Percentiles rank a stretch among this genome's conserved stretches.
Conservation (phyloP, 2,113 vertebrate genomes). For the Clarias magur region DNA sequence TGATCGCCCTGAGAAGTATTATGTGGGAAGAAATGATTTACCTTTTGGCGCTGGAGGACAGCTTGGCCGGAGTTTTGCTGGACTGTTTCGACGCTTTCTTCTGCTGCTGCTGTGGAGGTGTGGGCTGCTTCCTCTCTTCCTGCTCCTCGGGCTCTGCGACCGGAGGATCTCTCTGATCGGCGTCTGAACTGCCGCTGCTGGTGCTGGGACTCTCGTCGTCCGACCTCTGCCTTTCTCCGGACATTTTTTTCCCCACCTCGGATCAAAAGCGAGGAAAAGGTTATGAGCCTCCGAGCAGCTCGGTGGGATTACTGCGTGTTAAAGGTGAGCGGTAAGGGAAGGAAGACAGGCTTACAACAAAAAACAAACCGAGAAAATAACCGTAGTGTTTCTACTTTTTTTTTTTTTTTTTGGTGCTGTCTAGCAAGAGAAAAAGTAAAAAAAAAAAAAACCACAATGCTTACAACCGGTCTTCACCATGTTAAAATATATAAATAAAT, state of each 20-base stretch:
- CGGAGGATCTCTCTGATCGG: constrained; percentile 86
- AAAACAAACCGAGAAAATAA: no score
- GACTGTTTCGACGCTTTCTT: constrained; percentile 90
- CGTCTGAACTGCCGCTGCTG: constrained; percentile 91
- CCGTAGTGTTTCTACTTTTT: no score
- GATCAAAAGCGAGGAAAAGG: constrained; percentile 23
- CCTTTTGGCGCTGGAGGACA: constrained; percentile 92
- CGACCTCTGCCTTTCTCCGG: constrained; percentile 88
- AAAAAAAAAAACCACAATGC: neutral
- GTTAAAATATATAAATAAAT: neutral
- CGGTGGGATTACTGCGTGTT: neutral
- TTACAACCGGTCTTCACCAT: neutral
- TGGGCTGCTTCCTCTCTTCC: constrained; percentile 83
- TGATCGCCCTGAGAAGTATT: neutral
- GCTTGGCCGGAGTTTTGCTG: constrained; percentile 90
- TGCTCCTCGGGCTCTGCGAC: constrained; percentile 85
- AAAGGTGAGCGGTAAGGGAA: neutral
- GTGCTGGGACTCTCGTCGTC: constrained; percentile 91
- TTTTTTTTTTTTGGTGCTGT: no score
- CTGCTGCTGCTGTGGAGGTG: constrained; percentile 82
- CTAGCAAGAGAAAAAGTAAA: neutral
- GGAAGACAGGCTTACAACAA: no score
- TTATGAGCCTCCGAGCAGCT: neutral
- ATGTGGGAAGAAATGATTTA: constrained; percentile 57
- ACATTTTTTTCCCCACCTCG: constrained; percentile 72